Percentiles rank a stretch among this genome's conserved stretches.
These are phyloP conservation scores for Cephus spinipes DNA, from an alignment of 2,888 invertebrate species.

Conservation along the genomic window DNA sequence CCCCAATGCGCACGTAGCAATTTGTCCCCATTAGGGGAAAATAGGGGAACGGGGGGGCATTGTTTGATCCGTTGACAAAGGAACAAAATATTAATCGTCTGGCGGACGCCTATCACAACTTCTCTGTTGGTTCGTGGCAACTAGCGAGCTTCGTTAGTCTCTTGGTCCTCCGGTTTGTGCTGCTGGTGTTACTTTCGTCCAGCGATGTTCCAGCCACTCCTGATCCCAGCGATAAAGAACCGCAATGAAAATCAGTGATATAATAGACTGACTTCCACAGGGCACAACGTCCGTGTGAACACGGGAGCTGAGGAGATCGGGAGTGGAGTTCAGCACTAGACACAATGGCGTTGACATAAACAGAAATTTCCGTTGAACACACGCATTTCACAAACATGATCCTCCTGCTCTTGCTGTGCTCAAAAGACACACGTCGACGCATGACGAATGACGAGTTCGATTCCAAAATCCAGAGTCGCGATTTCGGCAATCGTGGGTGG, in stretches of 20 bases:
- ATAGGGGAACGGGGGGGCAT: slow-evolving; percentile 28
- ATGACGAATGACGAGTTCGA: slow-evolving; percentile 4
- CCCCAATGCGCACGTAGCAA: slow-evolving; percentile 16
- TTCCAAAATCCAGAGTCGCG: background rate
- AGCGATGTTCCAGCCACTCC: background rate
- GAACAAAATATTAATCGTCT: slow-evolving; percentile 61
- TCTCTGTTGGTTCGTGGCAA: slow-evolving; percentile 41
- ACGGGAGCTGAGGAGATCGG: background rate
- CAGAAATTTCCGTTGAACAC: background rate
- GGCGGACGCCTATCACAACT: slow-evolving; percentile 64
- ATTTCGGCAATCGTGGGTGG: slow-evolving; percentile 2
- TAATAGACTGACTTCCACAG: background rate
- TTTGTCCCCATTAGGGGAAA: background rate
- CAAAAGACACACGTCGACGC: slow-evolving; percentile 1
- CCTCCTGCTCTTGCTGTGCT: background rate
- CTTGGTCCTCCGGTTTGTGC: slow-evolving; percentile 44
- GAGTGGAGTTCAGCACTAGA: background rate
- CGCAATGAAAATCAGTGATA: background rate
- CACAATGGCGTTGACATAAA: background rate
- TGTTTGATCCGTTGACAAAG: slow-evolving; percentile 56
- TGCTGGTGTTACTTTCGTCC: slow-evolving; percentile 25
- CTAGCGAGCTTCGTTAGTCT: slow-evolving; percentile 26
- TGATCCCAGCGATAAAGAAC: background rate
- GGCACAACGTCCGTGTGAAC: background rate
- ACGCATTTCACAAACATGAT: background rate